Base-by-base conservation (phyloP, 2,797 vertebrate genomes). In the Psittacula derbiana region DNA sequence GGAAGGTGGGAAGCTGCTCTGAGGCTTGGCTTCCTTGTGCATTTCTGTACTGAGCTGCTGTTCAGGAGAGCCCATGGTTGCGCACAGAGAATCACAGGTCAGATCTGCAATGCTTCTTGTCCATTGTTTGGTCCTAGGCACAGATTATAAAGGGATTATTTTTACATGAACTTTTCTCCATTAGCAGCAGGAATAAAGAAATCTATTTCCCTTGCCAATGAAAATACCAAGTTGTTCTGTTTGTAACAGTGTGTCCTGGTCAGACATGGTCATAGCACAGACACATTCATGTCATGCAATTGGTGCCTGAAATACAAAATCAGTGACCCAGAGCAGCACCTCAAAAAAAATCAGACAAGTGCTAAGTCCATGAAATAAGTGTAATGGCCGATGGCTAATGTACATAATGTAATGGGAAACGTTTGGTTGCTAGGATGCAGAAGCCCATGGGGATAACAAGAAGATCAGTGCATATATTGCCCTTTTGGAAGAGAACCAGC, bases 391-490 rank as follows among this genome's bases (percentile, higher is more conserved):
- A 44, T 79, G 64, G 65, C 64, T 81, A 41, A 90, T 92, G 78
- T 72, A 40, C 90, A 84, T 91, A 78, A 79, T 40, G 76, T 94
- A 61, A 76, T 66, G 52, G 86, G 84, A 93, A 96, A 86, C 8
- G 15, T 94, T 94, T 90, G 95, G 58, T 90, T 92, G 80, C 67
- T 84, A 98, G 98, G 98, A 98, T 61, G 95, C 98, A 33, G 97
- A 98, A 93, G 90, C 93, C 80, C 98, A 98, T 6, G 98, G 98
- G 85, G 91, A 93, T 64, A 87, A 88, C 66, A 98, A 98, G 97
- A 98, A 73, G 89, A 97, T 98, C 92, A 97, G 98, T 80, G 98
- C 98, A 12, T 97, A 97, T 33, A 97, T 98, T 52, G 97, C 98
- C 83, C 97, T 98, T 81, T 72, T 98, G 96, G 98, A 98, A 95